Evolutionary conservation across 2,113 vertebrate species (phyloP).

Genomic region (Nesogale talazaci): DNA sequence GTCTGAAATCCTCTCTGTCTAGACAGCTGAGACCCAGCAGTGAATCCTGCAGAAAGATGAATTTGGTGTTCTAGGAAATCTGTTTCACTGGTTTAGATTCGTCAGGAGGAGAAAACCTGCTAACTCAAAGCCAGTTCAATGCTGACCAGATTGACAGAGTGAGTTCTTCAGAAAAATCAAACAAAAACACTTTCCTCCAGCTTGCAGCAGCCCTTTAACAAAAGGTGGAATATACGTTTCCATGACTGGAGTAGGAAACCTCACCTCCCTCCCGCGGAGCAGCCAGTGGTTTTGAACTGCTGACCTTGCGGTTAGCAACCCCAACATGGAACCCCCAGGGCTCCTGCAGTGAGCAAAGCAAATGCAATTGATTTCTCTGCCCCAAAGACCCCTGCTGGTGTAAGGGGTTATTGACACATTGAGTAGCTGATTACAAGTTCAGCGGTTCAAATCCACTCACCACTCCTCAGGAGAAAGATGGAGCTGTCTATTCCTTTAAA

Average conservation of each 20-base stretch:
- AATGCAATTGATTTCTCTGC: neutral
- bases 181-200: too few species aligned
- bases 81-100: conserved; percentile 32
- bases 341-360: neutral
- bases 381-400: neutral
- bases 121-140: neutral
- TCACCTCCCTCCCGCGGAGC: too few species aligned
- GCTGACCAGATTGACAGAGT: neutral
- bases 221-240: neutral
- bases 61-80: conserved; percentile 45
- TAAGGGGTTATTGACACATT: too few species aligned
- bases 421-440: too few species aligned
- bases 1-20: conserved; percentile 25
- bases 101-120: neutral
- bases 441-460: too few species aligned
- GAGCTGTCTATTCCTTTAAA: too few species aligned
- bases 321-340: neutral
- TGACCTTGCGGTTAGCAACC: neutral
- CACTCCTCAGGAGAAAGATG: too few species aligned
- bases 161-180: neutral
- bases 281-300: neutral
- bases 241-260: neutral
- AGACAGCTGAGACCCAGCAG: neutral
- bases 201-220: too few species aligned
- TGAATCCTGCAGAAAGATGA: conserved; percentile 16